A percentile compares a stretch with the other conserved stretches of the same genome.
Evolutionary conservation across 1,140 invertebrate species (phyloP).

Genomic region (Dendrolimus kikuchii): DNA sequence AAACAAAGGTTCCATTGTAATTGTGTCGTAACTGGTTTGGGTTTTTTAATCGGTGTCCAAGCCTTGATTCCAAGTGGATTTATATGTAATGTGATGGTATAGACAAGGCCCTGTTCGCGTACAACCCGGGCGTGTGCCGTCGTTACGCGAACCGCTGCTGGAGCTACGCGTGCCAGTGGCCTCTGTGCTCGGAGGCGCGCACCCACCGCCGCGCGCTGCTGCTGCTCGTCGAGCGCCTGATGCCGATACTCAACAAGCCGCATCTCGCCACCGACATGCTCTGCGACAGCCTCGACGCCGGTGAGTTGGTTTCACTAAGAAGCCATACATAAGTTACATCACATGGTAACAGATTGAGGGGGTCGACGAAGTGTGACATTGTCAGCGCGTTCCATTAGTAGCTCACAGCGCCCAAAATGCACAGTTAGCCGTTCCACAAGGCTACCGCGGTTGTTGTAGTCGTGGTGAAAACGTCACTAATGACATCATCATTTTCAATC

Average conservation of each 20-base stretch:
- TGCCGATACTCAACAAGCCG: constrained; percentile 87
- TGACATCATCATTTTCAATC: too few relatives aligned
- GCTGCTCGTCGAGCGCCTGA: constrained; percentile 86
- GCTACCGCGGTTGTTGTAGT: too few relatives aligned
- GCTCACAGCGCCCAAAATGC: too few relatives aligned
- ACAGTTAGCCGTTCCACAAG: too few relatives aligned
- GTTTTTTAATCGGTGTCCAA: too few relatives aligned
- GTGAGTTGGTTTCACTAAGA: constrained; percentile 62
- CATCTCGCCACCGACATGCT: constrained; percentile 93
- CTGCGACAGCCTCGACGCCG: constrained; percentile 89
- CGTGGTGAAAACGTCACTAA: too few relatives aligned
- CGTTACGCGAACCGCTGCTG: constrained; percentile 78
- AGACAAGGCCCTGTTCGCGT: constrained; percentile 53
- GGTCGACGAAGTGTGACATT: too few relatives aligned
- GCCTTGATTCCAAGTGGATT: not conserved
- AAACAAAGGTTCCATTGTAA: too few relatives aligned
- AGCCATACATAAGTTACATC: too few relatives aligned
- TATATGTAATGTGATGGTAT: constrained; percentile 1
- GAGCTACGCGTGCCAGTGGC: constrained; percentile 81
- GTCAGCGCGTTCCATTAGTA: too few relatives aligned
- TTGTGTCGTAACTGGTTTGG: too few relatives aligned
- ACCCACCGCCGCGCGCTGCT: constrained; percentile 86
- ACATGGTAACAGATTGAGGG: too few relatives aligned
- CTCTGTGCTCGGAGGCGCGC: constrained; percentile 74
- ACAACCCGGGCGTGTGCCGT: constrained; percentile 48